phyloP scores from a whole-genome alignment of 2,797 vertebrate genomes.

The Dallia pectoralis region DNA sequence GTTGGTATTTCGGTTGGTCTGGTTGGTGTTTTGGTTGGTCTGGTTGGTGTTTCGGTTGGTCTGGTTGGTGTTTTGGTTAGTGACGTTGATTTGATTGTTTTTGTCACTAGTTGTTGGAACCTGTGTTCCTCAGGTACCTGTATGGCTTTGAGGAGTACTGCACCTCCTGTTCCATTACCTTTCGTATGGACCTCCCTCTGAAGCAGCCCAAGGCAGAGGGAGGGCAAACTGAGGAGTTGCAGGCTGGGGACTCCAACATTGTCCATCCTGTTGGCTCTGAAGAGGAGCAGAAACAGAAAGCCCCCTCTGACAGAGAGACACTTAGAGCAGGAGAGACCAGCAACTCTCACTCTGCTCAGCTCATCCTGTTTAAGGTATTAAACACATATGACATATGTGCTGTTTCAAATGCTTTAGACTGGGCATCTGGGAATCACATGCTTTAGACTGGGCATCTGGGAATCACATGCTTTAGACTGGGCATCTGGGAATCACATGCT shows the following conservation, averaged over 20 bases:
- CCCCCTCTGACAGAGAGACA: constrained; percentile 36
- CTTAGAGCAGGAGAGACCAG: constrained; percentile 31
- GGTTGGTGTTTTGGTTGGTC: too few species aligned
- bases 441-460: too few species aligned
- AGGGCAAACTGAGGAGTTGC: constrained; percentile 55
- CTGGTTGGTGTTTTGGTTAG: too few species aligned
- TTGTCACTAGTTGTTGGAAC: neutral
- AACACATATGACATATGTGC: neutral
- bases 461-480: too few species aligned
- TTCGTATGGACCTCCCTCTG: constrained; percentile 79
- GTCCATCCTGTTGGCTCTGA: constrained; percentile 14
- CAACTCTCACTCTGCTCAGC: constrained; percentile 11
- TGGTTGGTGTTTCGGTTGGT: too few species aligned
- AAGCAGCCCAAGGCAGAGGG: constrained; percentile 65
- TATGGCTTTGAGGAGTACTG: constrained; percentile 82
- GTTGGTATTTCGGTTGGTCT: too few species aligned
- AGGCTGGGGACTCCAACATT: constrained; percentile 3
- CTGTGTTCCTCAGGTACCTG: constrained; percentile 68
- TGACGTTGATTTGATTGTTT: too few species aligned
- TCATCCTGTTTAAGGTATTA: constrained; percentile 63
- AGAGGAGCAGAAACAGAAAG: constrained; percentile 64
- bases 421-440: neutral
- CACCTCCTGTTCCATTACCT: constrained; percentile 76
- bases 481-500: neutral
- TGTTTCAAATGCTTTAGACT: too few species aligned